Conservation (phyloP, 2,888 invertebrate genomes). For the Bombylius discolor region DNA sequence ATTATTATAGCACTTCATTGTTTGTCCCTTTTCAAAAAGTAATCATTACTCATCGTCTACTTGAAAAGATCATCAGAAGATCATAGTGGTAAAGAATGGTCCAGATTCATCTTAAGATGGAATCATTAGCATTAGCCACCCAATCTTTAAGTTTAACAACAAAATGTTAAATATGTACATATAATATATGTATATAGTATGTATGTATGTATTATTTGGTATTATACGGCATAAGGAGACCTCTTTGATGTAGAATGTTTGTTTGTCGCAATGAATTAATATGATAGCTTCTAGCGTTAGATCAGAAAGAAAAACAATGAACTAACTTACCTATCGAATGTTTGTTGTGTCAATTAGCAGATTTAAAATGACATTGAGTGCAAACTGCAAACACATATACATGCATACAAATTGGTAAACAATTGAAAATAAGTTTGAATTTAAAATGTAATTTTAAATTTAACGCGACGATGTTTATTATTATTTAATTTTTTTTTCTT, state of each 20-base stretch:
- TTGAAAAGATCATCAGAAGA: neutral
- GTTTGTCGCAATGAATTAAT: neutral
- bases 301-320: neutral
- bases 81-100: too few relatives aligned
- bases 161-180: too few relatives aligned
- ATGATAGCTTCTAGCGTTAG: neutral
- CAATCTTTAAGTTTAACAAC: neutral
- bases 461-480: too few relatives aligned
- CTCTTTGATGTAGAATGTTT: neutral
- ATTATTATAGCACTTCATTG: neutral
- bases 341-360: conserved; percentile 37
- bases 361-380: conserved; percentile 33
- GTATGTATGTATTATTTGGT: too few relatives aligned
- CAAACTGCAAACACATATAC: neutral
- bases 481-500: too few relatives aligned
- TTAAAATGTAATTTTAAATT: too few relatives aligned
- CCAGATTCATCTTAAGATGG: neutral
- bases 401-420: neutral
- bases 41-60: neutral
- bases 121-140: neutral
- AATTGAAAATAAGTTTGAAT: neutral
- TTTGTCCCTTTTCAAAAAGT: neutral
- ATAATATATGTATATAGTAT: too few relatives aligned
- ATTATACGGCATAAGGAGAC: too few relatives aligned
- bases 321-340: conserved; percentile 11